Evolutionary conservation across 30 jellyfish, hydroid and myxozoan species (phyloP), one percentile per base, ranked within the genome.

Genomic region (Chrysaora quinquecirrha): DNA sequence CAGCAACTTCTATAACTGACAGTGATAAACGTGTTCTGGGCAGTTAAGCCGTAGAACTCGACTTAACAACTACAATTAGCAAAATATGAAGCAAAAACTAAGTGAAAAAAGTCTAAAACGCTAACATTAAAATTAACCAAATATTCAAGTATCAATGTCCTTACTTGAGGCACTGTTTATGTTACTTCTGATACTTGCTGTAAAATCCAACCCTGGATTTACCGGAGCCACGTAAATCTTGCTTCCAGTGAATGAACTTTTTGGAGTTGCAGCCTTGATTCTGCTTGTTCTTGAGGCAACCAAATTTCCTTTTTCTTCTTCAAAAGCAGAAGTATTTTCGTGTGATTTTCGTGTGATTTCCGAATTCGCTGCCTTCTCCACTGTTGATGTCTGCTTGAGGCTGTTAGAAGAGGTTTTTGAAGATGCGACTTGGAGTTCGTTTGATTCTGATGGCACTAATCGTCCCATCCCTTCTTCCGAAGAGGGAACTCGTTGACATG

Each of bases 191-290:
- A n/a, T n/a, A 24, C 67, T 70, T 30, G 82, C 56, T 25, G 82
- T 70, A 34, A 70, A 70, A 43, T 70, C 82, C 34, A 70, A n/a
- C 12, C 65, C 9, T 43, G 82, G 67, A 0, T 48, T 2, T 18
- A 70, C 19, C 1, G 82, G 82, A 38, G 82, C 56, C 82, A 70
- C 82, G 38, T 33, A 70, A 2, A 70, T 70, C 64, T 34, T 70
- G 33, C 82, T 70, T 2, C 68, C 82, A 1, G 67, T 1, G 0
- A 67, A 29, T 2, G 67, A 19, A 18, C n/a, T 52, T 1, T 70
- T 34, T 18, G 66, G 25, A 19, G 24, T 22, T 12, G 68, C 20
- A 11, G 65, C 11, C 20, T 29, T 34, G 82, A 38, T 12, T 3
- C 34, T 34, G 48, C 47, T 70, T 38, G 70, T 25, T 52, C 68